These are phyloP conservation scores for Melinaea menophilus DNA, from an alignment of 2,888 invertebrate species.

Conservation along the genomic window DNA sequence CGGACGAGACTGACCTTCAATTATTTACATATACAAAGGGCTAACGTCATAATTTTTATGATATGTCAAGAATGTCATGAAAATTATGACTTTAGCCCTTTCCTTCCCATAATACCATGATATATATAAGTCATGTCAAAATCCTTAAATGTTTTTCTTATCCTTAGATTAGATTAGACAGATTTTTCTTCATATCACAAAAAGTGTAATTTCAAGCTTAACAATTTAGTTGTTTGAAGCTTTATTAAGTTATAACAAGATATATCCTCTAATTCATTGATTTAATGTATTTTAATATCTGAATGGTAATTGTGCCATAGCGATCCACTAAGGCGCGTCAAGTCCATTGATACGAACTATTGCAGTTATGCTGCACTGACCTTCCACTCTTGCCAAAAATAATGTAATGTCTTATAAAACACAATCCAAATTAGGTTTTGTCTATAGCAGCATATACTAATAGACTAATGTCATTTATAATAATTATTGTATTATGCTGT, in stretches of 20 bases:
- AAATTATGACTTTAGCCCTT: too few species aligned
- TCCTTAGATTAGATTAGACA: too few species aligned
- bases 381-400: slow-evolving; percentile 53
- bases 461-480: background rate
- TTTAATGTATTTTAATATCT: slow-evolving; percentile 34
- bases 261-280: too few species aligned
- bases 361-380: slow-evolving; percentile 42
- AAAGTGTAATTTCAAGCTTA: too few species aligned
- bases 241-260: too few species aligned
- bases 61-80: too few species aligned
- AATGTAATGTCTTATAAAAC: slow-evolving; percentile 24
- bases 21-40: background rate
- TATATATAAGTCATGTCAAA: too few species aligned
- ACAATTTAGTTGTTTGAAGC: too few species aligned
- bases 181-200: too few species aligned
- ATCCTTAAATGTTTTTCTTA: too few species aligned
- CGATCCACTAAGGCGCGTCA: slow-evolving; percentile 57
- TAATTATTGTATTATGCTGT: background rate
- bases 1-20: slow-evolving; percentile 1
- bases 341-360: slow-evolving; percentile 70
- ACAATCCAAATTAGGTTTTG: slow-evolving; percentile 5
- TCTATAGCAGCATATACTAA: background rate
- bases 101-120: too few species aligned
- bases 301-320: slow-evolving; percentile 47
- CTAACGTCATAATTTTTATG: too few species aligned